Evolutionary conservation across 2,888 invertebrate genomes (phyloP).

Genomic region (Hirtodrosophila histrioides): DNA sequence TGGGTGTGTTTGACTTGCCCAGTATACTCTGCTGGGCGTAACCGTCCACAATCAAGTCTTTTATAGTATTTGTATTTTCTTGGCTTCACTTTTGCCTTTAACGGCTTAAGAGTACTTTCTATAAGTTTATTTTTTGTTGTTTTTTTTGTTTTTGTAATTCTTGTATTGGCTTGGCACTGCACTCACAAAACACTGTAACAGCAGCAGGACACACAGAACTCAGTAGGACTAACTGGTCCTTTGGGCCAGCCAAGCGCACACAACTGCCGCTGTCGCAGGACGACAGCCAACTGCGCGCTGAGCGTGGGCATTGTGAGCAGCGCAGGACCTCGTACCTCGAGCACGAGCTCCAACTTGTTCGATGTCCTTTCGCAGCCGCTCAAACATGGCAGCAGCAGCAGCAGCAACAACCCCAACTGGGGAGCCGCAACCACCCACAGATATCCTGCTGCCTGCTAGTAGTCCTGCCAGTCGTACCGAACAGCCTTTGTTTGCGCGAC

Average conservation of each 20-base stretch:
- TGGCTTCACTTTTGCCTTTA: constrained; percentile 10
- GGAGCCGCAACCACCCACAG: constrained; percentile 6
- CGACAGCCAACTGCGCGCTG: constrained; percentile 75
- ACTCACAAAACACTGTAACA: constrained; percentile 34
- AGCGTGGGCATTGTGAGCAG: constrained; percentile 40
- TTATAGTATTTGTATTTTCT: constrained; percentile 3
- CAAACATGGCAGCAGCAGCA: constrained; percentile 27
- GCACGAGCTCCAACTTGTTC: constrained; percentile 48
- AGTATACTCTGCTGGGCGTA: constrained; percentile 44
- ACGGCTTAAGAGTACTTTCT: too few species aligned
- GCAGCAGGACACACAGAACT: constrained; percentile 13
- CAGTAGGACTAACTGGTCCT: constrained; percentile 18
- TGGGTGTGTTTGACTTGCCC: constrained; percentile 37
- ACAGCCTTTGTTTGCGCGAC: constrained; percentile 62
- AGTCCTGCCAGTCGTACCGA: neutral
- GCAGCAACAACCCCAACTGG: constrained; percentile 4
- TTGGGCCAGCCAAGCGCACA: constrained; percentile 61
- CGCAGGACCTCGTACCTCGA: constrained; percentile 28
- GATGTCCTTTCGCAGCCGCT: constrained; percentile 44
- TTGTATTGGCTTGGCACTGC: constrained; percentile 26
- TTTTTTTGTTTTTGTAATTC: neutral
- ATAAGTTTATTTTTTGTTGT: constrained; percentile 19
- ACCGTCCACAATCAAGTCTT: constrained; percentile 36
- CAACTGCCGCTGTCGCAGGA: constrained; percentile 75
- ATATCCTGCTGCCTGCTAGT: neutral